Base-by-base conservation (phyloP, 35 echinoderm and acorn worm species). In the Ophioderma brevispina region DNA sequence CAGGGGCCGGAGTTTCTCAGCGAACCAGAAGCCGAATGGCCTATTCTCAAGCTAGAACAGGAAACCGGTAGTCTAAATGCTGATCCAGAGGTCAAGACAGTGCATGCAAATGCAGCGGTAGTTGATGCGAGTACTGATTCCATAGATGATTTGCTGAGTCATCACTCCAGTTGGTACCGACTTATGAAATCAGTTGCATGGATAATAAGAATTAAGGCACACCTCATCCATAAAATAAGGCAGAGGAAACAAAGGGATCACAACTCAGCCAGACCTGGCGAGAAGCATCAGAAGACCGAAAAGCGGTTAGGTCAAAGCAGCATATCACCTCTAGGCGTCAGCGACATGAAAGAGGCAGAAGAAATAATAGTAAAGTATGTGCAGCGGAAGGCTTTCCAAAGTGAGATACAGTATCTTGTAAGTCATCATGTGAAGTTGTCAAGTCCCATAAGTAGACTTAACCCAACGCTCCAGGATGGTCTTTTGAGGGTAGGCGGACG, bases 401-500 rank as follows among this genome's bases (percentile, higher is more conserved):
- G n/a, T 13, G 79, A 38, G 33, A 4, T 23, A 81, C 11, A 34
- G 38, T 36, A 3, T 14, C 34, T 8, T 34, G 35, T 38, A 40
- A n/a, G n/a, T n/a, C 25, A 81, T 35, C 11, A 13, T 81, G 76
- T 80, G 0, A 88, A 88, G 70, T 79, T 41, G 35, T n/a, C 59
- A 23, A 91, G 89, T 56, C 39, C 63, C 18, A 0, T 84, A 10
- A 77, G 42, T 31, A 86, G 64, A 39, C 28, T 92, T 13, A 37
- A 92, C 38, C 75, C 82, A 59, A 23, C 36, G 0, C 17, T 92
- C 23, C 21, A 59, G 3, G 77, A 86, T 17, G 83, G 83, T 0
- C 25, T 92, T 1, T 40, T 92, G 36, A 75, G 83, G 31, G 83
- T 92, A 34, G 90, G 90, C 55, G 90, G 90, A 33, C 43, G 90